Base-by-base conservation (phyloP, 1,140 invertebrate genomes). In the Ceratina australensis region DNA sequence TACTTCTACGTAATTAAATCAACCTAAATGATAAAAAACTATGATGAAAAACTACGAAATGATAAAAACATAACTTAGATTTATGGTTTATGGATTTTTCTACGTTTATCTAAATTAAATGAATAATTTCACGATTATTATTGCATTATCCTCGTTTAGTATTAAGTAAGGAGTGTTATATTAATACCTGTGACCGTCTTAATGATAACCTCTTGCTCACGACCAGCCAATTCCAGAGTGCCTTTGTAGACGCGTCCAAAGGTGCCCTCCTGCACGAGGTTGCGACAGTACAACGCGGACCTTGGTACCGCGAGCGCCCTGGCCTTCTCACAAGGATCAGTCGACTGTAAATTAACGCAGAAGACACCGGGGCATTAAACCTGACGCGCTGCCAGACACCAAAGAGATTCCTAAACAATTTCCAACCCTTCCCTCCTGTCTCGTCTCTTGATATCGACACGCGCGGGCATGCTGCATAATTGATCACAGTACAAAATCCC, bases 221-320 rank as follows among this genome's bases (percentile, higher is more conserved):
- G 94, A 5, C 94, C 95, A 54, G 92, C 92, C n/a, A 92, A 68
- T 57, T 94, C 92, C 84, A 96, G 92, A 49, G 94, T 94, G 47
- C 96, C 97, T 80, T 94, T 94, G 87, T 96, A 97, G 49, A 97
- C 94, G 79, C 94, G 93, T 1, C 97, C 96, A 86, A 97, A 98
- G 61, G 96, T 97, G 22, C 97, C 97, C 93, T 96, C 95, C 80
- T 95, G 95, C 0, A 95, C 92, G 15, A 96, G 88, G 54, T 93
- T 94, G 74, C 95, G 93, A 49, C 95, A 93, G 56, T 92, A 93
- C 26, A 96, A 93, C 42, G 94, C 94, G 0, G 94, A 93, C 16
- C 95, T 93, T 52, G 94, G 93, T 2, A 96, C 94, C 15, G 94
- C 93, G 47, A 96, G 93, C 60, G 94, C 92, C 33, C 95, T 93